These are phyloP conservation scores for Cephus runcator DNA, from an alignment of 2,888 invertebrate species.

Conservation along the genomic window DNA sequence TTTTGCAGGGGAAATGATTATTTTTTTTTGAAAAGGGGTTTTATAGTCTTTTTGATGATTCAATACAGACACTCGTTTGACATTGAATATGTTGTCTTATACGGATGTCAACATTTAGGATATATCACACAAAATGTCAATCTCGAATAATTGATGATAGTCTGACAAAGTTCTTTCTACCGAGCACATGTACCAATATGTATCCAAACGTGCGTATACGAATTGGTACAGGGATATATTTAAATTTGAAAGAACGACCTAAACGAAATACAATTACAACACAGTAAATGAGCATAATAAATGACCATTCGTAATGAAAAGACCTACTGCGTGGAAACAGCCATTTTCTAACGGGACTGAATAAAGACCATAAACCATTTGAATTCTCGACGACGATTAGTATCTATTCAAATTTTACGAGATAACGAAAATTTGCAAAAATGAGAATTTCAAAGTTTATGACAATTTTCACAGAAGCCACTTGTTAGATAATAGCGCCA, in stretches of 20 bases:
- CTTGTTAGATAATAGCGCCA: neutral
- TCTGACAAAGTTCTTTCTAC: neutral
- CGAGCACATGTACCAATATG: neutral
- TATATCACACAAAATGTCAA: neutral
- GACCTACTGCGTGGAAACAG: neutral
- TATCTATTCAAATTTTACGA: neutral
- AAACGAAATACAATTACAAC: conserved; percentile 16
- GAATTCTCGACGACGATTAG: neutral
- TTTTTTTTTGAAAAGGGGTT: neutral
- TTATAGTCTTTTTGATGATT: neutral
- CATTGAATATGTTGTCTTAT: neutral
- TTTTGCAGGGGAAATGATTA: neutral
- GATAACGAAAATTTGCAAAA: neutral
- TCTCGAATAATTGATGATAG: neutral
- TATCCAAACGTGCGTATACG: neutral
- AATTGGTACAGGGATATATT: conserved; percentile 5
- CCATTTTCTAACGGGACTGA: neutral
- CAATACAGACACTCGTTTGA: neutral
- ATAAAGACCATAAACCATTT: neutral
- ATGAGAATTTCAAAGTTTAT: neutral
- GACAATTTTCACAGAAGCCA: neutral
- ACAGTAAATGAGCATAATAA: conserved; percentile 10
- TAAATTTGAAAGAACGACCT: conserved; percentile 12
- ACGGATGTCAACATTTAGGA: neutral
- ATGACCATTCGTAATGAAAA: conserved; percentile 14